Base-by-base conservation (phyloP, 2,797 vertebrate species). In the Notolepis coatsorum region DNA sequence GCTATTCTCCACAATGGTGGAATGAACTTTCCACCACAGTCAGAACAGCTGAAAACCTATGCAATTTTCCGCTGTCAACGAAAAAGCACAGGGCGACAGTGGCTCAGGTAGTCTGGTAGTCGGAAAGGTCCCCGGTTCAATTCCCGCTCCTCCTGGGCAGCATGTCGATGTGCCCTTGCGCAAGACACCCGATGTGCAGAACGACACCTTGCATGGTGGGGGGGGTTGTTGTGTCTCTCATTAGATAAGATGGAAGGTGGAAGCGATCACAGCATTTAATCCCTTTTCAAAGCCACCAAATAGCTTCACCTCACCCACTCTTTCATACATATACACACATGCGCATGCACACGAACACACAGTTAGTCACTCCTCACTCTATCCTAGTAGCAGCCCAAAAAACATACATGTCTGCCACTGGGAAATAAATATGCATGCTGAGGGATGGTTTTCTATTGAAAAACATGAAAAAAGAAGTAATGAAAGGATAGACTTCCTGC, bases 391-490 rank as follows among this genome's bases (percentile, higher is more conserved):
- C n/a, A n/a, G n/a, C n/a, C 71, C 61, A 75, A 72, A 50, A 3
- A 72, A 73, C 65, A 72, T 81, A 79, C 20, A 65, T 47, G 67
- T 68, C 61, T 77, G 70, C 77, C 1, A 13, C 43, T 31, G 56
- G 54, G 69, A 80, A 65, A 75, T 47, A 58, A 59, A 68, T 48
- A 67, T 2, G 62, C 68, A 66, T 77, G 72, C 61, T 15, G 49
- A 13, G n/a, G 56, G 84, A 86, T 87, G 90, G n/a, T 61, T 46
- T 42, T 47, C 25, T 47, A 25, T 25, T 37, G 17, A n/a, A 43
- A 75, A 87, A 80, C 79, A 84, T 80, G 75, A 82, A 20, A 66
- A n/a, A n/a, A n/a, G n/a, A n/a, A 68, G 76, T 76, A 75, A 77
- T 85, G 80, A 81, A 88, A 88, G 59, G 67, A 68, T 20, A 13